Conservation (phyloP, 2,888 invertebrate genomes). For the Liodrosophila aerea region DNA sequence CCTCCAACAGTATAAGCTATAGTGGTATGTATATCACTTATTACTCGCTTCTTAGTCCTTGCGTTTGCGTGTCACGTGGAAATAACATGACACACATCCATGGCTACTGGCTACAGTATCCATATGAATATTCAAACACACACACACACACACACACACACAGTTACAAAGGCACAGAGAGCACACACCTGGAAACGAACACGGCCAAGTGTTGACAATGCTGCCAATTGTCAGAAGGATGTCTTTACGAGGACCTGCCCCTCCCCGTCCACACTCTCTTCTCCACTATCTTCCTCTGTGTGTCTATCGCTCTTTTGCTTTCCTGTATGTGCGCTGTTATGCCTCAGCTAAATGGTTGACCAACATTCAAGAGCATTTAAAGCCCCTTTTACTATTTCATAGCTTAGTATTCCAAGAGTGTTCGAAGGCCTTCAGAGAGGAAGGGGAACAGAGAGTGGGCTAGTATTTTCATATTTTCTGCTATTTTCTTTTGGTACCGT, state of each 20-base stretch:
- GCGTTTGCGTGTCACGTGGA: background rate
- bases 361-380: constrained; percentile 40
- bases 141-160: constrained; percentile 12
- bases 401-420: background rate
- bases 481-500: constrained; percentile 33
- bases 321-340: constrained; percentile 7
- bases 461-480: constrained; percentile 1
- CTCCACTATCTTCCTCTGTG: background rate
- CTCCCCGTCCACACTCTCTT: background rate
- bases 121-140: constrained; percentile 58
- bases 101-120: constrained; percentile 6
- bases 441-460: background rate
- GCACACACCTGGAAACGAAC: background rate
- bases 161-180: constrained; percentile 3
- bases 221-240: constrained; percentile 54
- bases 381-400: constrained; percentile 23
- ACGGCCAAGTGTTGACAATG: constrained; percentile 53
- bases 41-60: background rate
- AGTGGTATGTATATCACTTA: too few relatives aligned
- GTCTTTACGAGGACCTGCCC: constrained; percentile 25
- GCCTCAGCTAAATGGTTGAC: constrained; percentile 26
- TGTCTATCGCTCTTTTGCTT: too few relatives aligned
- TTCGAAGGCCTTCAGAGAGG: background rate
- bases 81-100: background rate
- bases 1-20: too few relatives aligned